Base-by-base conservation (phyloP, 2,113 vertebrate genomes). In the Brachyistius frenatus region DNA sequence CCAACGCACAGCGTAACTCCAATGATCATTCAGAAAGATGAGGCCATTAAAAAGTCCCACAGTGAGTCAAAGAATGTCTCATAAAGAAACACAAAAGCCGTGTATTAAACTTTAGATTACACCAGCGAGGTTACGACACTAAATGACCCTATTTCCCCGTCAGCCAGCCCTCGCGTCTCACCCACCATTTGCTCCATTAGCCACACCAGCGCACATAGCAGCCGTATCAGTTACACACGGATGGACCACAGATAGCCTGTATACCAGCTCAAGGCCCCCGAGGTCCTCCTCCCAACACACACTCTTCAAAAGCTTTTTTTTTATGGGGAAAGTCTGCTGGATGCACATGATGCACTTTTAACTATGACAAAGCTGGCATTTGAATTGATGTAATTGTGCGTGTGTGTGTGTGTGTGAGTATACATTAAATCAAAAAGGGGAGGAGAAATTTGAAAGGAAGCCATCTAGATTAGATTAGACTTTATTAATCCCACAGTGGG, bases 111-210 rank as follows among this genome's bases (percentile, higher is more conserved):
- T 33, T 64, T 16, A 61, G 72, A 78, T 74, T 60, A 64, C 54
- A 49, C 32, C 2, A 32, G 57, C 0, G 53, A 78, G 77, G 85
- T 62, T 73, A 6, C 52, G 84, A 74, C 84, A 76, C 76, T 50
- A 78, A 90, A 84, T 85, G 83, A 88, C 86, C 88, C 86, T 69
- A 55, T 86, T 86, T 78, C 64, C 44, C 80, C 73, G 1, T 75
- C 84, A 67, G 76, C 72, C 58, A 1, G 75, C 76, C 63, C 75
- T 36, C 76, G 3, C 74, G 4, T 78, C 79, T 89, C 84, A 88
- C 79, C 85, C 82, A 71, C 87, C 87, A 77, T 86, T 91, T 84
- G 82, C 87, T 82, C 86, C 46, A 89, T 90, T 92, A 89, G 81
- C 82, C 86, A 89, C 84, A 84, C 83, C 78, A 80, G 75, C 61